These are phyloP conservation scores for Loris lydekkerianus DNA, from an alignment of 2,797 vertebrate genomes.

Conservation along the genomic window DNA sequence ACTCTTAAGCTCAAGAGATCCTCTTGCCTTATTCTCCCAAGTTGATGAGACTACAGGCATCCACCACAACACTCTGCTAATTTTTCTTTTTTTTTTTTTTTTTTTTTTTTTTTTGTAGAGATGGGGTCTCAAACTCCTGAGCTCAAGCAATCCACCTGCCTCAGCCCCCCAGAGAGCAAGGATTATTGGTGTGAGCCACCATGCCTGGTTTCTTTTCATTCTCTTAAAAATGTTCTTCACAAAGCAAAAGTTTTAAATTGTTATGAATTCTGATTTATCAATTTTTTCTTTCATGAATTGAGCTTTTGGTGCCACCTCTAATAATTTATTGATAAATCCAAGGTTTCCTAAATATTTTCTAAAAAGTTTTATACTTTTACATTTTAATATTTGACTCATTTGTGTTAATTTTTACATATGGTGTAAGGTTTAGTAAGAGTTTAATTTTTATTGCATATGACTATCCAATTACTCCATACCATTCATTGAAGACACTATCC, in stretches of 20 bases:
- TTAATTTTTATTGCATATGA: constrained; percentile 4
- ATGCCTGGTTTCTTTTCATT: not conserved
- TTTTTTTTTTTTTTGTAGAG: too few relatives aligned
- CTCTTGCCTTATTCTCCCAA: too few relatives aligned
- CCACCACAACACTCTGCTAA: too few relatives aligned
- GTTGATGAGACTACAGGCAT: too few relatives aligned
- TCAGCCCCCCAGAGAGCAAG: too few relatives aligned
- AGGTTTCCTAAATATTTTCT: not conserved
- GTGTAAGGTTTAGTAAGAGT: not conserved
- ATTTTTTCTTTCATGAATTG: not conserved
- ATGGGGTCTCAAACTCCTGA: too few relatives aligned
- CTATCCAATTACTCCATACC: not conserved
- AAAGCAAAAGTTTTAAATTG: not conserved
- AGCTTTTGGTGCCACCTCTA: not conserved
- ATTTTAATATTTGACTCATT: not conserved
- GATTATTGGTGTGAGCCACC: too few relatives aligned
- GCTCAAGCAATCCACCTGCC: too few relatives aligned
- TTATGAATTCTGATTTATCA: not conserved
- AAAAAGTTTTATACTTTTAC: not conserved
- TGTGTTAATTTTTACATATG: not conserved
- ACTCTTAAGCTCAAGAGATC: too few relatives aligned
- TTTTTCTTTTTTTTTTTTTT: too few relatives aligned
- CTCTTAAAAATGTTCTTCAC: not conserved
- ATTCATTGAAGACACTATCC: not conserved
- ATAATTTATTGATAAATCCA: not conserved